Conservation (phyloP, 2,797 vertebrate species). For the Intellagama lesueurii region DNA sequence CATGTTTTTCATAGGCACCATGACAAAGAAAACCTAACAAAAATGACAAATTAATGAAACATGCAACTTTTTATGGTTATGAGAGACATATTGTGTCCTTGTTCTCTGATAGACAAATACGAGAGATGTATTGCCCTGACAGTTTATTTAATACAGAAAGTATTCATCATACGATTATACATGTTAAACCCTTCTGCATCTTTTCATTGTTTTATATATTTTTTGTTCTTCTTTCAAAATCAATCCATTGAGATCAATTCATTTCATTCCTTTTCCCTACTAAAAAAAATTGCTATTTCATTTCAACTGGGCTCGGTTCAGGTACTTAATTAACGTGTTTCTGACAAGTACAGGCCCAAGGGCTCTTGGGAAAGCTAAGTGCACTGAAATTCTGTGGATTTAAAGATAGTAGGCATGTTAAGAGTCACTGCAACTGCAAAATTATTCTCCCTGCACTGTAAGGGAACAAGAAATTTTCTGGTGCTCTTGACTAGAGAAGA, state of each 20-base stretch:
- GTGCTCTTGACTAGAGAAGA: too few species aligned
- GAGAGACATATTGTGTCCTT: constrained; percentile 33
- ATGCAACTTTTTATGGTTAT: constrained; percentile 23
- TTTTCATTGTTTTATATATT: constrained; percentile 34
- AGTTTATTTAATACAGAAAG: constrained; percentile 32
- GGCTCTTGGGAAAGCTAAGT: neutral
- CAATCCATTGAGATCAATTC: neutral
- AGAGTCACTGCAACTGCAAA: too few species aligned
- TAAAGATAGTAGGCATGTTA: neutral
- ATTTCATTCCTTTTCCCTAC: constrained; percentile 30
- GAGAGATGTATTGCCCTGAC: constrained; percentile 12
- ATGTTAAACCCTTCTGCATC: constrained; percentile 28
- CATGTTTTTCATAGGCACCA: constrained; percentile 55
- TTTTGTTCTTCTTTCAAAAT: constrained; percentile 29
- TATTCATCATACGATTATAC: constrained; percentile 24
- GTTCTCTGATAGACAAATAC: constrained; percentile 40
- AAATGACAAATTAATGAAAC: constrained; percentile 51
- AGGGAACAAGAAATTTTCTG: too few species aligned
- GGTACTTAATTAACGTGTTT: neutral
- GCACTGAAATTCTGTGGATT: too few species aligned
- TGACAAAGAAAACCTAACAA: constrained; percentile 51
- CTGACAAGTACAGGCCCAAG: neutral
- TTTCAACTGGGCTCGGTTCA: neutral
- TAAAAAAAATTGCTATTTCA: neutral
- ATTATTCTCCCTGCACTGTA: too few species aligned